phyloP scores from a whole-genome alignment of 2,113 vertebrate genomes.

The Hippoglossus stenolepis region DNA sequence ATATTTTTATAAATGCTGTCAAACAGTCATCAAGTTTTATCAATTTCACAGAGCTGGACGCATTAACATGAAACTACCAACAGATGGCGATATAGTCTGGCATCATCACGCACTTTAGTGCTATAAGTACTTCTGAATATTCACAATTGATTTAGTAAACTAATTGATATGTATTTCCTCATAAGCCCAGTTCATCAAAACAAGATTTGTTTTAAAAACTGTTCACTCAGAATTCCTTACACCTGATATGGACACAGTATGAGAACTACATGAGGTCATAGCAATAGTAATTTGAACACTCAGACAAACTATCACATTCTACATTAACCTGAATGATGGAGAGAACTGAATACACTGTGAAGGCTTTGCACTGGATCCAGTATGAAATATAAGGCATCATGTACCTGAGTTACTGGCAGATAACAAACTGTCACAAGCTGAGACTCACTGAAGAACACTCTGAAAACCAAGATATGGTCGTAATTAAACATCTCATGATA shows the following conservation, averaged over 20 bases:
- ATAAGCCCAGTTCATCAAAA: background rate
- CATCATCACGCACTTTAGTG: background rate
- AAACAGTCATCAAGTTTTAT: background rate
- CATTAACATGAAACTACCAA: conserved; percentile 5
- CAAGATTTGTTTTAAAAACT: background rate
- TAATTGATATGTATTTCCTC: background rate
- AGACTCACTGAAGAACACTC: no score
- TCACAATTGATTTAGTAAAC: background rate
- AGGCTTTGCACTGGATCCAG: background rate
- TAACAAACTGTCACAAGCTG: no score
- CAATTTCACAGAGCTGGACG: background rate
- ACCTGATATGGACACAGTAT: background rate
- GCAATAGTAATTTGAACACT: background rate
- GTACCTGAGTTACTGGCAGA: background rate
- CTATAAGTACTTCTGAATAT: background rate
- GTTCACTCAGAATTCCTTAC: background rate
- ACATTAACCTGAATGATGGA: background rate
- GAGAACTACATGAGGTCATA: background rate
- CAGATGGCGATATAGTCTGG: conserved; percentile 19
- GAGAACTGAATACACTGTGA: no score
- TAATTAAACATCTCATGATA: no score
- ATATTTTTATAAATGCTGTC: no score
- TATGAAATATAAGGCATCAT: background rate
- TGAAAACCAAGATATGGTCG: no score
- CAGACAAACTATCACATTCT: background rate